Evolutionary conservation across 2,113 vertebrate species (phyloP).

Genomic region (Dunckerocampus dactyliophorus): DNA sequence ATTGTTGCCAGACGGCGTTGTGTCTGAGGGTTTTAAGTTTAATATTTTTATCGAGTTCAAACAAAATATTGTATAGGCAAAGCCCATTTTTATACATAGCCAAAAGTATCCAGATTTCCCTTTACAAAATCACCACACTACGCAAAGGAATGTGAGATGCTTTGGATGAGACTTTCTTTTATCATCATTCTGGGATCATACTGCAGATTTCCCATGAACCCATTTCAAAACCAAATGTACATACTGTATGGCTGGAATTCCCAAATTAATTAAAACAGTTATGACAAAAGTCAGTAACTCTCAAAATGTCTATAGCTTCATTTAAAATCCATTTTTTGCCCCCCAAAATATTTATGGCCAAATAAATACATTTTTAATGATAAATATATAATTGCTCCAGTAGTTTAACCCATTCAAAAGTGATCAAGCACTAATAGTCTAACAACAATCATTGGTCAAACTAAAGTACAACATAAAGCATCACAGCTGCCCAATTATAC

Average conservation of each 20-base stretch:
- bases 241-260: too few species aligned
- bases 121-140: neutral
- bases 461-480: too few species aligned
- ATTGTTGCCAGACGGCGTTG: conserved; percentile 7
- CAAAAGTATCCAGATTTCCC: neutral
- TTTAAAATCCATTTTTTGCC: neutral
- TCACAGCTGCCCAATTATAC: too few species aligned
- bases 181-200: neutral
- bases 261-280: too few species aligned
- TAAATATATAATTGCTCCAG: neutral
- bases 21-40: too few species aligned
- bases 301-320: neutral
- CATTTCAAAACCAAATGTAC: neutral
- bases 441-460: too few species aligned
- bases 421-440: too few species aligned
- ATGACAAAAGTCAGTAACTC: too few species aligned
- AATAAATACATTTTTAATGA: too few species aligned
- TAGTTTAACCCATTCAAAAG: neutral
- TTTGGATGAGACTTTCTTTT: neutral
- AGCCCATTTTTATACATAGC: neutral
- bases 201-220: neutral
- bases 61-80: too few species aligned
- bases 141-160: neutral
- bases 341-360: too few species aligned
- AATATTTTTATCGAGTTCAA: too few species aligned